phyloP scores from a whole-genome alignment of 2,113 vertebrate species.

The Bos indicus region DNA sequence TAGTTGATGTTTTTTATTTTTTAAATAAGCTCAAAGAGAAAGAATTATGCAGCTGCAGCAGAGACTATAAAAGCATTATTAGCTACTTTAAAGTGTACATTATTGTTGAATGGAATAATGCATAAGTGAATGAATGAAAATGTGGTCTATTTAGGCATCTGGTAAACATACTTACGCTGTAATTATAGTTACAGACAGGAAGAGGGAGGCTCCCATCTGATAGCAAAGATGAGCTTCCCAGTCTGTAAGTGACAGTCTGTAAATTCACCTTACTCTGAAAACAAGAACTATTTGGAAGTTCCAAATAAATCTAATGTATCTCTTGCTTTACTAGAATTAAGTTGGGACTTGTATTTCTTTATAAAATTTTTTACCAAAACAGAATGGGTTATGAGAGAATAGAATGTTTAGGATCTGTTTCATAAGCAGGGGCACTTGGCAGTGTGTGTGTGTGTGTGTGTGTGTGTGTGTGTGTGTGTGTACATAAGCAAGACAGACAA shows the following conservation, averaged over 20 bases:
- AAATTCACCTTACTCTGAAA: neutral
- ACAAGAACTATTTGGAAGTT: neutral
- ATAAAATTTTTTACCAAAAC: neutral
- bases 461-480: neutral
- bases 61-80: neutral
- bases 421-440: neutral
- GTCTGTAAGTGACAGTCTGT: neutral
- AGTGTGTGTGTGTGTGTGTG: neutral
- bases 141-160: neutral
- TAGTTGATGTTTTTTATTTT: neutral
- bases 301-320: neutral
- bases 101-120: neutral
- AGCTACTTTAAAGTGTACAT: neutral
- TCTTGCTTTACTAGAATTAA: neutral
- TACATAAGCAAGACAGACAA: no score
- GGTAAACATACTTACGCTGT: neutral
- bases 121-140: neutral
- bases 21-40: neutral
- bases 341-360: neutral
- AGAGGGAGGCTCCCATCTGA: neutral
- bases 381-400: neutral
- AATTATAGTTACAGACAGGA: neutral
- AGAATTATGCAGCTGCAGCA: neutral
- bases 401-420: neutral
- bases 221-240: neutral